Base-by-base conservation (phyloP, 2,888 invertebrate genomes). In the Tubulanus polymorphus region DNA sequence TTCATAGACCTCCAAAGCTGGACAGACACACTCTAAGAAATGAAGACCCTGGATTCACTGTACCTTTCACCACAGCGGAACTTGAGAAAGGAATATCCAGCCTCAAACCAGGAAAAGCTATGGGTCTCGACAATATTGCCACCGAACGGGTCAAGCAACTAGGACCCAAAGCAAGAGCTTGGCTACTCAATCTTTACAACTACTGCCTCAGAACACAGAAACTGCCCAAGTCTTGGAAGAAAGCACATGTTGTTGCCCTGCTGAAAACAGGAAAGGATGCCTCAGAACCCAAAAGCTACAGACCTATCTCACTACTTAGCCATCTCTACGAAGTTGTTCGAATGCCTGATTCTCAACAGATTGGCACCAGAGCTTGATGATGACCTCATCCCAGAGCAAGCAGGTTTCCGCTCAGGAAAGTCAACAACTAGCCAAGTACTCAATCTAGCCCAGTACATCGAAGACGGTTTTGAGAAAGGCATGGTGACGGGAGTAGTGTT, bases 241-340 rank as follows among this genome's bases (percentile, higher is more conserved):
- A 2, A 3, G 25, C 48, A 2, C 15, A 29, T 2, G 48, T 48
- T 48, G 20, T 48, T n/a, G 29, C 48, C 15, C 29, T 48, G 3
- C 2, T 18, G 3, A 48, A 48, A 10, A 28, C 48, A 27, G 50
- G 50, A 2, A 50, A 50, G 25, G 35, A 50, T 20, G 18, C 30
- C 2, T 6, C 30, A 8, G 1, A 27, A 12, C 35, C 50, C 3
- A n/a, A 25, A 2, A 35, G 35, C 1, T 50, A 50, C 23, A n/a
- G 50, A 18, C 50, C 50, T n/a, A 50, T 50, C 15, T 12, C 50
- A n/a, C 25, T 50, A 3, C 32, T 37, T 18, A 27, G 27, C 6
- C 15, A 15, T 6, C 18, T 50, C 3, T 50, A 37, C 18, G 37
- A 50, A n/a, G 8, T 50, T 2, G 37, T 50, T n/a, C n/a, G n/a